Conservation (phyloP, 2,797 vertebrate species). For the Enteromius viviparus region DNA sequence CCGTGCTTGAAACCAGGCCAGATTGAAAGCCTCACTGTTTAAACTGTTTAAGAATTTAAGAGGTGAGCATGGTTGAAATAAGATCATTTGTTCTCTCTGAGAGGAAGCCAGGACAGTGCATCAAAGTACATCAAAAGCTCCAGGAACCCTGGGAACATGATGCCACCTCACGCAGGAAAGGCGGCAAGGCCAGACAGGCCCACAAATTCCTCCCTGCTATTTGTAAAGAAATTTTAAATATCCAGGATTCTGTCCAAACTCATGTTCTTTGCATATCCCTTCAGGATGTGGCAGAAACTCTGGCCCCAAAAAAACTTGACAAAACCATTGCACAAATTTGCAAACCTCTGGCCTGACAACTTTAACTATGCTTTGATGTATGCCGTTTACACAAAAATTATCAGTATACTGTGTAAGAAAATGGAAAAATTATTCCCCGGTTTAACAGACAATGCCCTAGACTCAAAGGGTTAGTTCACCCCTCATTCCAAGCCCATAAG, state of each 20-base stretch:
- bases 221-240: conserved; percentile 43
- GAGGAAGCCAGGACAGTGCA: not conserved
- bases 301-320: not conserved
- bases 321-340: not conserved
- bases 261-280: conserved; percentile 35
- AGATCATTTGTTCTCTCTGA: conserved; percentile 1
- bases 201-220: conserved; percentile 66
- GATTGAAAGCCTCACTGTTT: not conserved
- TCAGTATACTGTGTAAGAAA: not conserved
- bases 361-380: conserved; percentile 12
- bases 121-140: conserved; percentile 51
- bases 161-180: conserved; percentile 70
- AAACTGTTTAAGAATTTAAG: conserved; percentile 2
- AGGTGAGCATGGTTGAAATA: not conserved
- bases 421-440: not conserved
- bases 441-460: too few relatives aligned
- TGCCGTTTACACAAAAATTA: not conserved
- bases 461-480: too few relatives aligned
- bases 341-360: conserved; percentile 1
- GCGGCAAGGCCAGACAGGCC: conserved; percentile 76
- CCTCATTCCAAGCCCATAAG: too few relatives aligned
- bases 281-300: conserved; percentile 25
- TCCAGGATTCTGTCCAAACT: conserved; percentile 42
- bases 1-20: not conserved
- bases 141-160: conserved; percentile 60